These are phyloP conservation scores for Theretra japonica DNA, from an alignment of 2,888 invertebrate species.

Conservation along the genomic window DNA sequence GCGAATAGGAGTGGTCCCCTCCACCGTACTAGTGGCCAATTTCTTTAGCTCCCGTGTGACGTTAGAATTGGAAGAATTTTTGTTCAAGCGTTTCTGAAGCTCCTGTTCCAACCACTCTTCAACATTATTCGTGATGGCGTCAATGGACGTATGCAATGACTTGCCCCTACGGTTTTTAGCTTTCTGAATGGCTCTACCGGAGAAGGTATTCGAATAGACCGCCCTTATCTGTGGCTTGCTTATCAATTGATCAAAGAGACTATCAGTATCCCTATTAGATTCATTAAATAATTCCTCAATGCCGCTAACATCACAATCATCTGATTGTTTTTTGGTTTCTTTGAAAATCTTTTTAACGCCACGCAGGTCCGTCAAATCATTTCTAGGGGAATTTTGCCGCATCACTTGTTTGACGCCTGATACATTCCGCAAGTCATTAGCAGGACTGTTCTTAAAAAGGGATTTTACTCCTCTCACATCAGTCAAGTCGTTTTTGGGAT, in stretches of 20 bases:
- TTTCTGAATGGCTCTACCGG: slow-evolving; percentile 41
- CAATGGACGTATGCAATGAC: slow-evolving; percentile 57
- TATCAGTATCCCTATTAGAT: slow-evolving; percentile 48
- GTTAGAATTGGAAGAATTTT: slow-evolving; percentile 44
- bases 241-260: slow-evolving; percentile 59
- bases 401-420: slow-evolving; percentile 64
- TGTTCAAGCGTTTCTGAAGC: slow-evolving; percentile 50
- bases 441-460: slow-evolving; percentile 60
- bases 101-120: slow-evolving; percentile 66
- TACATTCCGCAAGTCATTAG: slow-evolving; percentile 66
- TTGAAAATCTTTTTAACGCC: slow-evolving; percentile 62
- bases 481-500: slow-evolving; percentile 66
- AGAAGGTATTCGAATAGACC: slow-evolving; percentile 65
- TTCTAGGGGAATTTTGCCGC: slow-evolving; percentile 54
- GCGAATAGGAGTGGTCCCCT: slow-evolving; percentile 51
- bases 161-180: slow-evolving; percentile 43
- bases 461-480: slow-evolving; percentile 69
- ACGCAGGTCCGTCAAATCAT: slow-evolving; percentile 65
- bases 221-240: slow-evolving; percentile 59
- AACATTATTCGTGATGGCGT: slow-evolving; percentile 52
- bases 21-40: slow-evolving; percentile 59
- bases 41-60: slow-evolving; percentile 56
- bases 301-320: slow-evolving; percentile 65
- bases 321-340: slow-evolving; percentile 39
- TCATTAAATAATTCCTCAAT: slow-evolving; percentile 64